These are phyloP conservation scores for Micromesistius poutassou DNA, from an alignment of 2,797 vertebrate species.

Conservation along the genomic window DNA sequence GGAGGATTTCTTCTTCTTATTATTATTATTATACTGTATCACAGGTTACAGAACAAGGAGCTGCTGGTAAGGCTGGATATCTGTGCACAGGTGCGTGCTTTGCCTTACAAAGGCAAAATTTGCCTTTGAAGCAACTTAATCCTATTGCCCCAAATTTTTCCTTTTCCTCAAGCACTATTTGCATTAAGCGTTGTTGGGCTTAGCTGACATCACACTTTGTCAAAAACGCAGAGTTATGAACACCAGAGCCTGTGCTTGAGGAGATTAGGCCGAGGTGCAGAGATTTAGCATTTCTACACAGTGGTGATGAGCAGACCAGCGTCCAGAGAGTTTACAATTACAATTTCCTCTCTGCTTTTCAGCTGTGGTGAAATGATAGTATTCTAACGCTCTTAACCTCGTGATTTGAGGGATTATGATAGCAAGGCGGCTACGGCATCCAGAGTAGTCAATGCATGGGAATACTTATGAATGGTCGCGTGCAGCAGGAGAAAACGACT, in stretches of 20 bases:
- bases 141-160: not conserved
- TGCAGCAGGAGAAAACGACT: not conserved
- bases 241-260: not conserved
- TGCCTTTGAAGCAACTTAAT: slow-evolving; percentile 4
- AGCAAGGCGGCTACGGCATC: not conserved
- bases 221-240: not conserved
- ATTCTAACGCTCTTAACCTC: not conserved
- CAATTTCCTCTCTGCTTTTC: not conserved
- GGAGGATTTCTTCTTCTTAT: not conserved
- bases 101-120: not conserved
- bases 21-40: not conserved
- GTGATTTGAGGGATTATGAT: not conserved
- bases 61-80: not conserved
- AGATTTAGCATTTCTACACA: not conserved
- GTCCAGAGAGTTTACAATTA: not conserved
- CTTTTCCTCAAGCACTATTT: not conserved
- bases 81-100: not conserved
- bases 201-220: not conserved
- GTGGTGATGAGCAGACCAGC: not conserved
- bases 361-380: not conserved
- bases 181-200: not conserved
- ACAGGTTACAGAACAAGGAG: not conserved
- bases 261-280: not conserved
- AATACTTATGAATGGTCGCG: not conserved
- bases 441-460: not conserved